phyloP scores from a whole-genome alignment of 2,888 invertebrate genomes.

The Aspidapion aeneum region DNA sequence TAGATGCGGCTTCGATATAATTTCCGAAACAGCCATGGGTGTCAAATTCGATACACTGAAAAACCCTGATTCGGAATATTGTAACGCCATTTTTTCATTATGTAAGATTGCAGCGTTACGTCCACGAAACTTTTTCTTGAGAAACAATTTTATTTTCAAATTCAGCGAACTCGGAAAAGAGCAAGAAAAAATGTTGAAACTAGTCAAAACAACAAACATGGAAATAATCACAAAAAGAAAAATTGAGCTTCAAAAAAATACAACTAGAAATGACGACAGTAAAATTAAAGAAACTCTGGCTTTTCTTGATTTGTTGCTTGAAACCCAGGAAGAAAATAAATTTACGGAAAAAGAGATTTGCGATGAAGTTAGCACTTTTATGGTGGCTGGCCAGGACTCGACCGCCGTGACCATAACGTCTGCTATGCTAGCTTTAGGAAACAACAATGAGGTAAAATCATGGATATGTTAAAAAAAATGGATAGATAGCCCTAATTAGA shows the following conservation, averaged over 20 bases:
- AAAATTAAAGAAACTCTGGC: conserved; percentile 37
- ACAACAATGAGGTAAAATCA: conserved; percentile 33
- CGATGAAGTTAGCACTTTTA: conserved; percentile 47
- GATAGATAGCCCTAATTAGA: too few species aligned
- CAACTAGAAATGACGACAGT: conserved; percentile 23
- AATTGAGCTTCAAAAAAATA: conserved; percentile 1
- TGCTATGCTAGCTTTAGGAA: conserved; percentile 43
- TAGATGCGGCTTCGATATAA: conserved; percentile 39
- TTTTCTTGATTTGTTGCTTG: conserved; percentile 41
- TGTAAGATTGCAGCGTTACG: background rate
- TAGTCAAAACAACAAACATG: background rate
- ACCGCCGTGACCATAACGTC: conserved; percentile 43
- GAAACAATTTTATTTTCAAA: background rate
- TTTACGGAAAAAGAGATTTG: conserved; percentile 41
- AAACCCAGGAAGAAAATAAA: conserved; percentile 31
- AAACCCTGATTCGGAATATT: conserved; percentile 47
- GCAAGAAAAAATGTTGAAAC: background rate
- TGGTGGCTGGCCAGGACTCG: conserved; percentile 48
- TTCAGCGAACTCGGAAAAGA: background rate
- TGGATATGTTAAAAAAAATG: too few species aligned
- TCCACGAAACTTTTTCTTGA: background rate
- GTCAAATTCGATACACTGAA: conserved; percentile 47
- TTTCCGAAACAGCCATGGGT: conserved; percentile 58
- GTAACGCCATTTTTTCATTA: conserved; percentile 43
- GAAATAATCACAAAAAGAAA: conserved; percentile 15